Conservation (phyloP, 2,888 invertebrate genomes). For the Iphiclides podalirius region DNA sequence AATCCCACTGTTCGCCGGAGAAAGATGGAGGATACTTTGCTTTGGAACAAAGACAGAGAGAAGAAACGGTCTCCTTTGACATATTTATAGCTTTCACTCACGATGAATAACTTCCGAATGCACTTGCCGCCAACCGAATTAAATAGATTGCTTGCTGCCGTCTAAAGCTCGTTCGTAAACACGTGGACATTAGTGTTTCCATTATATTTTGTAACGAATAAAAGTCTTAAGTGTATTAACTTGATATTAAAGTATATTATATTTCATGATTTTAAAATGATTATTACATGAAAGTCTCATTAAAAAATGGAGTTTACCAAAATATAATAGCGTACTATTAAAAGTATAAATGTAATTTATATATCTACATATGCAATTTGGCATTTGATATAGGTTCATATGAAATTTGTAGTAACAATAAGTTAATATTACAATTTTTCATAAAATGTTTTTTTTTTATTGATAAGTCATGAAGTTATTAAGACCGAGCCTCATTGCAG, state of each 20-base stretch:
- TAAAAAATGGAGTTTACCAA: too few species aligned
- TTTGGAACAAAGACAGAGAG: constrained; percentile 36
- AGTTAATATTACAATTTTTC: too few species aligned
- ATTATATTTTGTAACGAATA: background rate
- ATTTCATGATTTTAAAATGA: too few species aligned
- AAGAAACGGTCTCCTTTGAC: constrained; percentile 38
- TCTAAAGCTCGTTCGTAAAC: constrained; percentile 13
- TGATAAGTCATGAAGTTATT: too few species aligned
- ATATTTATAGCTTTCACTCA: constrained; percentile 36
- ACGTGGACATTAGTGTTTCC: constrained; percentile 2
- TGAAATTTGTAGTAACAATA: too few species aligned
- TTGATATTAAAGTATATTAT: background rate
- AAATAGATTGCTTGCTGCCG: constrained; percentile 32
- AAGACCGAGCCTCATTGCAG: constrained; percentile 8
- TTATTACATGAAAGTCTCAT: too few species aligned
- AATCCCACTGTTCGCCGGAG: constrained; percentile 41
- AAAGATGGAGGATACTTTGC: constrained; percentile 35
- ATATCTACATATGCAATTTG: too few species aligned
- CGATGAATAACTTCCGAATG: constrained; percentile 26
- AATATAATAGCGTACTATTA: too few species aligned
- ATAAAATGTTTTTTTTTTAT: too few species aligned
- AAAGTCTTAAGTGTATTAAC: background rate
- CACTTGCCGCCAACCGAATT: constrained; percentile 31
- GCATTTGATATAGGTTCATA: too few species aligned
- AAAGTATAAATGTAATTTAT: too few species aligned